Percentiles rank a stretch among this genome's conserved stretches.
Conservation (phyloP, 2,888 invertebrate species). For the Azorinus chamasolen region DNA sequence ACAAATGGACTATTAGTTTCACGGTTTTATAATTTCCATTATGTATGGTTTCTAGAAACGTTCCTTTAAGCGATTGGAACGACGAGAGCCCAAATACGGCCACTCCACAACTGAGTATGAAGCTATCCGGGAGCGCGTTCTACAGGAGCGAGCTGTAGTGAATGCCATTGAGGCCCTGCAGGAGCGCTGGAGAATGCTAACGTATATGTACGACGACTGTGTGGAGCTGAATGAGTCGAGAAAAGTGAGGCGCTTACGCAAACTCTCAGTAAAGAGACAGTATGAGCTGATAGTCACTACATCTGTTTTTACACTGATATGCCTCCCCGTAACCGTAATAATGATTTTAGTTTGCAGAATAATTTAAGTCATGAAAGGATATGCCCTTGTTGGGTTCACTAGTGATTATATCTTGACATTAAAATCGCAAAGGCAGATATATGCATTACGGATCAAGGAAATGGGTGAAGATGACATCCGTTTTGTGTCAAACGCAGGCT, state of each 20-base stretch:
- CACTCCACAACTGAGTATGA: slow-evolving; percentile 69
- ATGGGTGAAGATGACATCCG: no score
- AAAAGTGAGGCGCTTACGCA: slow-evolving; percentile 35
- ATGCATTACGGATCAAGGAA: no score
- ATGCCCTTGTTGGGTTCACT: no score
- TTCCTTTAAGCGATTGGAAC: slow-evolving; percentile 42
- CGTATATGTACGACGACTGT: slow-evolving; percentile 77
- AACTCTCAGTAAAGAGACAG: slow-evolving; percentile 43
- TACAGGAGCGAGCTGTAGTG: slow-evolving; percentile 67
- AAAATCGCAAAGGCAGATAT: no score
- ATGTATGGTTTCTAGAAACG: no score
- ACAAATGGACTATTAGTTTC: no score
- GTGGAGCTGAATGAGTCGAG: slow-evolving; percentile 63
- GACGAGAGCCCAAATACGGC: slow-evolving; percentile 65
- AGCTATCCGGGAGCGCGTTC: slow-evolving; percentile 67
- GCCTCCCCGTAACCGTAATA: slow-evolving; percentile 27
- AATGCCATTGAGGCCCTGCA: slow-evolving; percentile 72
- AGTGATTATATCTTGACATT: no score
- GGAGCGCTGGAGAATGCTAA: slow-evolving; percentile 76
- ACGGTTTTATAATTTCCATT: no score
- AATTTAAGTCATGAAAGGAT: no score
- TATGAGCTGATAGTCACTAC: slow-evolving; percentile 43
- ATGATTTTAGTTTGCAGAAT: slow-evolving; percentile 7
- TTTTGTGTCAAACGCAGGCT: no score
- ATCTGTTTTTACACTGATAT: slow-evolving; percentile 28